Conservation (phyloP, 2,113 vertebrate genomes). For the Atrichornis clamosus region DNA sequence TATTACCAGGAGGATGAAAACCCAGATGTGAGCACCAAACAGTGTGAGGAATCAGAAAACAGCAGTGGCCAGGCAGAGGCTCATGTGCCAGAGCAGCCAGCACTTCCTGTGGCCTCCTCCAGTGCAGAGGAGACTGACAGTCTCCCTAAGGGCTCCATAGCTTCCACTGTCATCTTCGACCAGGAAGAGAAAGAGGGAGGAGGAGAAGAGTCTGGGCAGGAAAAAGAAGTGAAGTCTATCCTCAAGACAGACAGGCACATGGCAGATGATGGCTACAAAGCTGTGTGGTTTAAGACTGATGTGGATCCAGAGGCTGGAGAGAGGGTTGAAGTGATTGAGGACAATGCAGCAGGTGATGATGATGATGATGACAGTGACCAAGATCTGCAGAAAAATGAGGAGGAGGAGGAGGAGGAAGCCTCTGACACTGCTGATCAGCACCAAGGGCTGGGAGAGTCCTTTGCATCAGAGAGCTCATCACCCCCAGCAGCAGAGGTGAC, state of each 20-base stretch:
- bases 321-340: conserved; percentile 2
- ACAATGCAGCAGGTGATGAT: not conserved
- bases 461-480: not conserved
- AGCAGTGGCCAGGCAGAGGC: not conserved
- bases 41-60: not conserved
- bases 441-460: not conserved
- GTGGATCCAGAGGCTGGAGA: conserved; percentile 43
- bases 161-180: not conserved
- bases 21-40: not conserved
- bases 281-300: conserved; percentile 58
- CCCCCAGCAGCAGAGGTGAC: not conserved
- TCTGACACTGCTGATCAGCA: not conserved
- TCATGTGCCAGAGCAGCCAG: not conserved
- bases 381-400: not conserved
- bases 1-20: not conserved
- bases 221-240: conserved; percentile 59
- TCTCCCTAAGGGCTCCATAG: not conserved
- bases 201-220: not conserved
- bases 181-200: not conserved
- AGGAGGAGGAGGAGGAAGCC: not conserved
- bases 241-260: conserved; percentile 22
- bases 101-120: not conserved
- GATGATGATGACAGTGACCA: not conserved
- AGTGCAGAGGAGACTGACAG: not conserved
- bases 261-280: conserved; percentile 52